These are phyloP conservation scores for Antheraea pernyi DNA, from an alignment of 1,140 invertebrate species.

Conservation along the genomic window DNA sequence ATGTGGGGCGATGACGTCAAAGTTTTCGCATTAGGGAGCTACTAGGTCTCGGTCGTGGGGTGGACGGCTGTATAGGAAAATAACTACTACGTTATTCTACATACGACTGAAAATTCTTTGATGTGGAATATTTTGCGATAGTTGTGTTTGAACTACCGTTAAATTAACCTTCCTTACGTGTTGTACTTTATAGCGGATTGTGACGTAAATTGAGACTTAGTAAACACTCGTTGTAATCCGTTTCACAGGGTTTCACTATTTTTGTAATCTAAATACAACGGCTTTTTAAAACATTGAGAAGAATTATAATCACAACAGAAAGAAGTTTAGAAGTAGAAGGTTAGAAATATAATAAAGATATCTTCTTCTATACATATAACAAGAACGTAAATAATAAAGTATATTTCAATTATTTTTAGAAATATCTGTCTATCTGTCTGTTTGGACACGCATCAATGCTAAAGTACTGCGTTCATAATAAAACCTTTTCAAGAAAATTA, in stretches of 20 bases:
- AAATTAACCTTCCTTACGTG: slow-evolving; percentile 12
- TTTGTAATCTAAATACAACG: no score
- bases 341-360: no score
- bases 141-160: slow-evolving; percentile 8
- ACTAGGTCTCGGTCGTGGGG: slow-evolving; percentile 12
- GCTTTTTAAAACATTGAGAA: no score
- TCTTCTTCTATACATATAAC: no score
- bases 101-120: neutral
- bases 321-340: no score
- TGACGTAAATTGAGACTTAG: slow-evolving; percentile 9
- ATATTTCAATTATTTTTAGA: no score
- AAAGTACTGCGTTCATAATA: no score
- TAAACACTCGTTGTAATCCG: slow-evolving; percentile 1
- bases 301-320: no score
- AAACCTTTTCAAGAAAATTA: no score
- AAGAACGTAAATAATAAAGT: no score
- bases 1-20: slow-evolving; percentile 17
- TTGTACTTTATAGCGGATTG: slow-evolving; percentile 4
- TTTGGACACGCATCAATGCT: no score
- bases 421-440: no score
- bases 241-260: neutral
- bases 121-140: neutral
- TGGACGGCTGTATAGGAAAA: neutral
- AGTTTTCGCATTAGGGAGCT: slow-evolving; percentile 16
- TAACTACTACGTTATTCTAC: neutral